Conservation (phyloP, 2,113 vertebrate genomes). For the Hippolais icterina region DNA sequence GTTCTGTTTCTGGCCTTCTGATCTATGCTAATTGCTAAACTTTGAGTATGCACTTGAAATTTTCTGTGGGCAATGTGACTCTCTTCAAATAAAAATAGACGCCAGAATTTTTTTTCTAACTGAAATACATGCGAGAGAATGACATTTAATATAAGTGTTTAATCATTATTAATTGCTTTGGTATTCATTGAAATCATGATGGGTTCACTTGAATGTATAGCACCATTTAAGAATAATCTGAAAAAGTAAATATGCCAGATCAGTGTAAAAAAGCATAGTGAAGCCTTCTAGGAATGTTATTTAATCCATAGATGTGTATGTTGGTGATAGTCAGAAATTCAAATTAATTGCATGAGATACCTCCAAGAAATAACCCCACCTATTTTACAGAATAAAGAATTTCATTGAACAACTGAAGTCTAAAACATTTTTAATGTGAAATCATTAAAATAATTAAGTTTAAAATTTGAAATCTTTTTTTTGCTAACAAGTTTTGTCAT, state of each 20-base stretch:
- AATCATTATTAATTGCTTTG: conserved; percentile 72
- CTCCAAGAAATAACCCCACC: neutral
- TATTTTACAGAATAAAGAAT: neutral
- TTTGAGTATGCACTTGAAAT: conserved; percentile 51
- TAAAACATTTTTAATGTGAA: neutral
- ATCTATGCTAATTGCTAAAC: conserved; percentile 65
- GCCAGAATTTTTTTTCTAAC: conserved; percentile 51
- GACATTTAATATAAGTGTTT: conserved; percentile 72
- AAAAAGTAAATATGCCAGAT: neutral
- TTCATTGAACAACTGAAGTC: neutral
- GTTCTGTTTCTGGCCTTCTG: conserved; percentile 60
- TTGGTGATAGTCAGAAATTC: neutral
- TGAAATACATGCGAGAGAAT: conserved; percentile 37
- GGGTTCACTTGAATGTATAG: conserved; percentile 35
- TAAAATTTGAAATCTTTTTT: neutral
- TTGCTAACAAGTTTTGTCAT: neutral
- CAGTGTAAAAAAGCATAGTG: neutral
- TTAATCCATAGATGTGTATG: neutral
- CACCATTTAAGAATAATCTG: conserved; percentile 8
- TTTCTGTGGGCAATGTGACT: conserved; percentile 59
- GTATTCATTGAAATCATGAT: conserved; percentile 55
- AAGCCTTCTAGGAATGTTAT: conserved; percentile 29
- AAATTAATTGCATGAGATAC: neutral
- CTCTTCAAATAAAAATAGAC: conserved; percentile 60
- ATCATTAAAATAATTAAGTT: neutral